Conservation (phyloP, 2,113 vertebrate species). For the Gadus chalcogrammus region DNA sequence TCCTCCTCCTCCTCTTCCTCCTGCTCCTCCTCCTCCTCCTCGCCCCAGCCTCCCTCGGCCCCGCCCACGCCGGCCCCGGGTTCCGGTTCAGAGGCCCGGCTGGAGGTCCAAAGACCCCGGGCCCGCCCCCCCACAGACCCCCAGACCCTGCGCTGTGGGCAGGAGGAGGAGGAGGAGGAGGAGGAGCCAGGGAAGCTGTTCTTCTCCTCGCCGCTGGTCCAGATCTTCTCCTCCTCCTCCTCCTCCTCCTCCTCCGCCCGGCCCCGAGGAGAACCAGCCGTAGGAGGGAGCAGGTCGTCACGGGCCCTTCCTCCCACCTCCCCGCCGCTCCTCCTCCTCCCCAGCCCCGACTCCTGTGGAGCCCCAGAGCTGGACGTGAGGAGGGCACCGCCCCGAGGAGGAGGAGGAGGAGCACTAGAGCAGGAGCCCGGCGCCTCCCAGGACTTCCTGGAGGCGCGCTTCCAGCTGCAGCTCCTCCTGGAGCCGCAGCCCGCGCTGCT, state of each 20-base stretch:
- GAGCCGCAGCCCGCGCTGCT: conserved; percentile 89
- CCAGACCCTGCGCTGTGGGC: too few relatives aligned
- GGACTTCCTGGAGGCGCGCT: conserved; percentile 86
- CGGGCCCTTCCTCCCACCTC: neutral
- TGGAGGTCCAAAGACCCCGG: too few relatives aligned
- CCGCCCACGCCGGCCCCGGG: neutral
- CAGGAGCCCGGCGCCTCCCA: conserved; percentile 77
- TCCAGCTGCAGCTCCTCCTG: conserved; percentile 89
- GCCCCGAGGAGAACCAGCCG: neutral
- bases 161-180: too few relatives aligned
- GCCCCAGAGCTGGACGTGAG: neutral
- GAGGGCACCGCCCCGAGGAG: neutral
- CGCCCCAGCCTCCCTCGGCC: too few relatives aligned
- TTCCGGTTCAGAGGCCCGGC: neutral
- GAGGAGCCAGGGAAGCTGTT: conserved; percentile 42
- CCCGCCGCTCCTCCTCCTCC: too few relatives aligned
- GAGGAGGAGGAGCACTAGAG: conserved; percentile 33
- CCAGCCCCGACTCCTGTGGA: too few relatives aligned
- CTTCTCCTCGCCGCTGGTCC: neutral
- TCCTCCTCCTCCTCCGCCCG: neutral
- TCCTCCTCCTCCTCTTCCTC: conserved; percentile 4
- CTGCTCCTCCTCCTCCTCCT: neutral
- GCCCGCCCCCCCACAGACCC: too few relatives aligned
- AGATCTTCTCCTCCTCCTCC: neutral
- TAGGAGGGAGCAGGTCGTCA: neutral